Conservation (phyloP, 2,113 vertebrate genomes). For the Cnemophilus loriae region DNA sequence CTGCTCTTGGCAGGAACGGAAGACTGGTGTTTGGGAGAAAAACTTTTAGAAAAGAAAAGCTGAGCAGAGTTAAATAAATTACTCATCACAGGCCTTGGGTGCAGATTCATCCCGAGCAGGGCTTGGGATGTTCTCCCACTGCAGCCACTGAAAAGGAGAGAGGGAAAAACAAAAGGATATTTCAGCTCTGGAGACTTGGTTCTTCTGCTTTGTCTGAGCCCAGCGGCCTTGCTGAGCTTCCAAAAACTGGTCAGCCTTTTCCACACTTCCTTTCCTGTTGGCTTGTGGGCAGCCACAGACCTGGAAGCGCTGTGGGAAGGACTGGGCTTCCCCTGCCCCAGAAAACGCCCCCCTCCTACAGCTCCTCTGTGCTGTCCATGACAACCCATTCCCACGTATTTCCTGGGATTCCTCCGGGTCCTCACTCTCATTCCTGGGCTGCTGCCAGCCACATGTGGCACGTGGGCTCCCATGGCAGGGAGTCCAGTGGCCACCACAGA, state of each 20-base stretch:
- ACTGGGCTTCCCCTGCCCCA: background rate
- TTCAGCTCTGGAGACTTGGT: background rate
- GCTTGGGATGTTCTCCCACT: background rate
- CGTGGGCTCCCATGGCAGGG: rapidly evolving
- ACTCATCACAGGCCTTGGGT: background rate
- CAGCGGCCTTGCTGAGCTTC: background rate
- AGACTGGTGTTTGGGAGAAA: background rate
- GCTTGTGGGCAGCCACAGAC: background rate
- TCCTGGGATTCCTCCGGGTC: background rate
- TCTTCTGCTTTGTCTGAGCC: background rate
- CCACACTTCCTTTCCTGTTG: background rate
- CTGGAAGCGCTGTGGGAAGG: background rate
- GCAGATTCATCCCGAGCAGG: background rate
- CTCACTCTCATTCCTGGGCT: background rate
- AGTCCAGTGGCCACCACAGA: background rate
- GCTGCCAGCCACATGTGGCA: background rate
- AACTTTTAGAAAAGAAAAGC: background rate
- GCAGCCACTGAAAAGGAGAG: background rate
- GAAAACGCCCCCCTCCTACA: background rate
- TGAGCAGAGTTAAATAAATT: background rate
- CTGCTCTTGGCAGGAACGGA: background rate
- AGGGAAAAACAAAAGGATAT: background rate
- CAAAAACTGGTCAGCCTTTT: background rate
- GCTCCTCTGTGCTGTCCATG: background rate
- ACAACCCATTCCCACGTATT: background rate